Conservation (phyloP, 2,888 invertebrate species). For the Hypena proboscidalis region DNA sequence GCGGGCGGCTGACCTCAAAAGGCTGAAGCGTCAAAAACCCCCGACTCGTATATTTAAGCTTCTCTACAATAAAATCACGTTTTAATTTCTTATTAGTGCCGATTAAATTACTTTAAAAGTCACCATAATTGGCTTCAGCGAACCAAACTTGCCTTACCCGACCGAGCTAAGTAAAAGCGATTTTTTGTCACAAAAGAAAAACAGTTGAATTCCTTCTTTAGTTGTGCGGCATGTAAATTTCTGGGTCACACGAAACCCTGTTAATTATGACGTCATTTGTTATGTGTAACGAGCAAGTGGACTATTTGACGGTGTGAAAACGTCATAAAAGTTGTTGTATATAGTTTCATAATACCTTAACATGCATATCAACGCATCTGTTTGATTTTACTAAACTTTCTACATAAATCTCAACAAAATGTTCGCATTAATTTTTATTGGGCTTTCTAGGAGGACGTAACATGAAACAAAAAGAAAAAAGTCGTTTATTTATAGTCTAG, state of each 20-base stretch:
- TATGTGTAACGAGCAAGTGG: constrained; percentile 47
- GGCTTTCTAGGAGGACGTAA: constrained; percentile 26
- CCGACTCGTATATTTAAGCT: constrained; percentile 63
- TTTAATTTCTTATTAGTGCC: constrained; percentile 70
- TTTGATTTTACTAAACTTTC: constrained; percentile 37
- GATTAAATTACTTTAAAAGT: constrained; percentile 70
- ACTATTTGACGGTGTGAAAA: constrained; percentile 53
- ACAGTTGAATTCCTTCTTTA: constrained; percentile 24
- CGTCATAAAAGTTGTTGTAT: constrained; percentile 27
- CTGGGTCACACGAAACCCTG: constrained; percentile 49
- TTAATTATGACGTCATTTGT: constrained; percentile 52
- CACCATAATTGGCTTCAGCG: constrained; percentile 63
- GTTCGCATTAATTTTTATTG: constrained; percentile 45
- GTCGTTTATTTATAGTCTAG: constrained; percentile 32
- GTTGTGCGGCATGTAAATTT: constrained; percentile 44
- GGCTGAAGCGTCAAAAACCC: constrained; percentile 60
- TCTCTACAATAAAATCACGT: constrained; percentile 71
- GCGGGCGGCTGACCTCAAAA: constrained; percentile 59
- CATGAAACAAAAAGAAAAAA: constrained; percentile 25
- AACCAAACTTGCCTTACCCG: constrained; percentile 30
- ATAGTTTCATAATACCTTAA: constrained; percentile 28
- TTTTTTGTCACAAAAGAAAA: constrained; percentile 28
- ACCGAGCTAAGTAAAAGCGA: constrained; percentile 25
- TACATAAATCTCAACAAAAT: constrained; percentile 36
- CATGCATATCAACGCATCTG: constrained; percentile 30